Evolutionary conservation across 2,113 vertebrate genomes (phyloP), one percentile per base, ranked within the genome.

Genomic region (Laterallus jamaicensis): DNA sequence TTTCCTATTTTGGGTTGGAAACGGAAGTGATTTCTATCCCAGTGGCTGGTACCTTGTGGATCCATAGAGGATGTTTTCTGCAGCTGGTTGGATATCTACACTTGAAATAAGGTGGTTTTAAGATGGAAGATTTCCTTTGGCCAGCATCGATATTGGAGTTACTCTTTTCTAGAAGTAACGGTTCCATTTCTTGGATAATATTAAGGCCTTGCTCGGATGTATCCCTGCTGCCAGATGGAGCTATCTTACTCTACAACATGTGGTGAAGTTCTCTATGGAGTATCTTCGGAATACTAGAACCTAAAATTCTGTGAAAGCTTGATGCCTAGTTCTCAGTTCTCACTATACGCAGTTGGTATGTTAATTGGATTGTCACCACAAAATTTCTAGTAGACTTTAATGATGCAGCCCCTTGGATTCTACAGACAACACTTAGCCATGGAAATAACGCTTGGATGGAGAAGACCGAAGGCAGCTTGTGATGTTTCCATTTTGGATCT

Each of bases 141-240:
- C 93, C 97, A 97, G 95, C 96, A 95, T 55, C 97, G 97, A 86
- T 98, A 92, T 92, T 98, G 98, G 98, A 98, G 98, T 98, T 98
- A 98, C 96, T 97, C 98, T 97, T 97, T 97, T 85, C 95, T 97
- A 97, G 98, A 97, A 86, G 96, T 96, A 97, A 96, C 31, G 84
- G 91, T 97, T 90, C 86, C 96, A 95, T 96, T 94, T 96, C 96
- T 97, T 97, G 98, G 98, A 99, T 99, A 97, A 96, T 97, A 98
- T 98, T 98, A 96, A 98, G 98, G 97, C 97, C 97, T 97, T 97
- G 95, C 96, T 97, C 98, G 99, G 99, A 99, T 99, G 98, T 99
- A 98, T 98, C 96, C 95, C 87, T 97, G 93, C 94, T 97, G 94
- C 93, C 96, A 93, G 95, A 89, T 98, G 98, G 98, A 98, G 98